phyloP scores from a whole-genome alignment of 2,888 invertebrate species.

The Sarcophaga carnaria region DNA sequence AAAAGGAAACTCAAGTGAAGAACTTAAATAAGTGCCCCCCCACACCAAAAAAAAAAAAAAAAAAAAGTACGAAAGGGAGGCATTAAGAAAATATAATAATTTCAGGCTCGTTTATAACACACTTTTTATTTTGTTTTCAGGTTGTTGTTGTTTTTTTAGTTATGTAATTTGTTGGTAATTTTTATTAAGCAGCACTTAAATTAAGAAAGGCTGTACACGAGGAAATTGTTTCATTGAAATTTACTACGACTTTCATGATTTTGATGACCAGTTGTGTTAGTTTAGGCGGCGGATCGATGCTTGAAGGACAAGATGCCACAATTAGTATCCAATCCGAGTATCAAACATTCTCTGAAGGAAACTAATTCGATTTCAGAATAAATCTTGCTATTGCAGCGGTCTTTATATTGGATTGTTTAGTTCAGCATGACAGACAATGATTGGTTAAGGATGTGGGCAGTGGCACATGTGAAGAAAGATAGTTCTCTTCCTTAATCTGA shows the following conservation, averaged over 20 bases:
- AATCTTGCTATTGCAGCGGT: no score
- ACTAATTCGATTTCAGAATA: no score
- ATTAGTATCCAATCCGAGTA: no score
- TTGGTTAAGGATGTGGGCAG: rapidly evolving
- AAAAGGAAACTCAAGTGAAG: slow-evolving; percentile 53
- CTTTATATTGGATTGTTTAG: no score
- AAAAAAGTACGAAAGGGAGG: not conserved
- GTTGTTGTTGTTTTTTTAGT: slow-evolving; percentile 28
- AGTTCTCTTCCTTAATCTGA: no score
- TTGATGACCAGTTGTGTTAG: no score
- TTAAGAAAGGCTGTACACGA: slow-evolving; percentile 27
- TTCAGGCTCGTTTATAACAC: not conserved
- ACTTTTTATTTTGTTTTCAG: not conserved
- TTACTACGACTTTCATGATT: not conserved
- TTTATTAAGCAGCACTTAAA: slow-evolving; percentile 18
- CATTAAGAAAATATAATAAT: not conserved
- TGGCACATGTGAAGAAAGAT: no score
- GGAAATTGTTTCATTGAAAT: not conserved
- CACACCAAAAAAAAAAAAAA: not conserved
- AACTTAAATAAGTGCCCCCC: slow-evolving; percentile 46
- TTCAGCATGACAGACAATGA: no score
- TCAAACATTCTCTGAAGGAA: no score
- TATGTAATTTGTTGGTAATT: slow-evolving; percentile 45
- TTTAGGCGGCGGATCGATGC: no score
- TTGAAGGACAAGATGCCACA: no score